These are phyloP conservation scores for Parauchenoglanis ngamensis DNA, from an alignment of 2,797 vertebrate genomes.

Conservation along the genomic window DNA sequence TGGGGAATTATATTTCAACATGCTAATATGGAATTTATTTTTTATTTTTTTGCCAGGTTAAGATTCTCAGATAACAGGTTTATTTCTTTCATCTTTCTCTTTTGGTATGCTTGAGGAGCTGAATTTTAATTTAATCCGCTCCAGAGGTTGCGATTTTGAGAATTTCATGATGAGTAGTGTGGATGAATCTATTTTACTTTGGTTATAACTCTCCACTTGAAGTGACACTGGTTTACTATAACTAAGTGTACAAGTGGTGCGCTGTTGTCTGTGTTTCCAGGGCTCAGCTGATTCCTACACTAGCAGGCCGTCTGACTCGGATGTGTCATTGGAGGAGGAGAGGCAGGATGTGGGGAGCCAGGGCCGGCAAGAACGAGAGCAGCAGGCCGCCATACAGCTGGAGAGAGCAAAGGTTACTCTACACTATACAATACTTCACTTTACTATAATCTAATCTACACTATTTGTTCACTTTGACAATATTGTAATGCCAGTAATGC, in stretches of 20 bases:
- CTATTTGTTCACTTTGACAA: not conserved
- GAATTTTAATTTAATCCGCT: not conserved
- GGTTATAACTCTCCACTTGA: not conserved
- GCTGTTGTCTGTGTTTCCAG: conserved; percentile 65
- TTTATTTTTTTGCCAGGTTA: not conserved
- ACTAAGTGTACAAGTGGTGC: not conserved
- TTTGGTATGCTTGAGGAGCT: not conserved
- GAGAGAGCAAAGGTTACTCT: conserved; percentile 90
- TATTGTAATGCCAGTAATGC: not conserved
- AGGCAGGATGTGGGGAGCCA: conserved; percentile 86
- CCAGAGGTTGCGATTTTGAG: not conserved
- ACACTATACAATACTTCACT: not conserved
- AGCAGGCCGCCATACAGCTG: conserved; percentile 89
- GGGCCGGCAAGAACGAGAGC: conserved; percentile 86
- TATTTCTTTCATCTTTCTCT: not conserved
- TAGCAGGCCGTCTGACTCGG: conserved; percentile 95
- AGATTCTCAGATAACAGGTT: not conserved
- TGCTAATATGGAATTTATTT: not conserved
- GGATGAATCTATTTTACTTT: not conserved
- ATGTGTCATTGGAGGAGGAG: conserved; percentile 96
- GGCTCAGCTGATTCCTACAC: conserved; percentile 98
- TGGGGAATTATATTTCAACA: not conserved
- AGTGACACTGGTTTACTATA: not conserved
- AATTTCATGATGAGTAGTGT: not conserved
- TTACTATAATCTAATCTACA: not conserved